Conservation (phyloP, 2,888 invertebrate genomes). For the Lithosia quadra region DNA sequence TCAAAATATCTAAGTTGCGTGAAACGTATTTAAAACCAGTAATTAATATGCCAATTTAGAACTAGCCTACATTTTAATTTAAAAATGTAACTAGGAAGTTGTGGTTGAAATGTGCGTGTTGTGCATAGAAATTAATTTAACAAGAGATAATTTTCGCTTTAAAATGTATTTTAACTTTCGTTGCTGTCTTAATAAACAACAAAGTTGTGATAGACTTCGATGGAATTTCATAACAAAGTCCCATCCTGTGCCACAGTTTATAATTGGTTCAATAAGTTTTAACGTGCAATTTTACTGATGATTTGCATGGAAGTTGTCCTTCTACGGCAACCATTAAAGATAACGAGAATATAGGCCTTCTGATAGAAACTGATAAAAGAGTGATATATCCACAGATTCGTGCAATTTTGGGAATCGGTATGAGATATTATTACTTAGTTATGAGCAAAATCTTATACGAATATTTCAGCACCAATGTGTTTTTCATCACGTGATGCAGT, state of each 20-base stretch:
- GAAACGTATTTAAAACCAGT: not conserved
- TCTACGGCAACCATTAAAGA: not conserved
- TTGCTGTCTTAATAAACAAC: slow-evolving; percentile 15
- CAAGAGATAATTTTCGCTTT: slow-evolving; percentile 7
- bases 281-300: slow-evolving; percentile 7
- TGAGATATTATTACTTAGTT: not conserved
- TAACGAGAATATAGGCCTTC: not conserved
- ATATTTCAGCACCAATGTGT: not conserved
- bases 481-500: no score
- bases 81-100: not conserved
- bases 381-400: not conserved
- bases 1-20: no score
- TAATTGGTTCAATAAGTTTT: slow-evolving; percentile 7
- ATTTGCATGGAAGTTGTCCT: slow-evolving; percentile 7
- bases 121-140: not conserved
- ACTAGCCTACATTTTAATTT: not conserved
- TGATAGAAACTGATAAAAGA: not conserved
- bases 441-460: not conserved
- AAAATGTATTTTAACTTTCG: slow-evolving; percentile 6
- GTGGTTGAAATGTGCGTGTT: not conserved
- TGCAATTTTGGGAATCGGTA: not conserved
- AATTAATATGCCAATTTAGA: not conserved
- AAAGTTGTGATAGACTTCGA: slow-evolving; percentile 16
- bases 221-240: slow-evolving; percentile 12
- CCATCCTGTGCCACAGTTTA: slow-evolving; percentile 12